Evolutionary conservation across 2,113 vertebrate species (phyloP).

Genomic region (Opisthocomus hoazin): DNA sequence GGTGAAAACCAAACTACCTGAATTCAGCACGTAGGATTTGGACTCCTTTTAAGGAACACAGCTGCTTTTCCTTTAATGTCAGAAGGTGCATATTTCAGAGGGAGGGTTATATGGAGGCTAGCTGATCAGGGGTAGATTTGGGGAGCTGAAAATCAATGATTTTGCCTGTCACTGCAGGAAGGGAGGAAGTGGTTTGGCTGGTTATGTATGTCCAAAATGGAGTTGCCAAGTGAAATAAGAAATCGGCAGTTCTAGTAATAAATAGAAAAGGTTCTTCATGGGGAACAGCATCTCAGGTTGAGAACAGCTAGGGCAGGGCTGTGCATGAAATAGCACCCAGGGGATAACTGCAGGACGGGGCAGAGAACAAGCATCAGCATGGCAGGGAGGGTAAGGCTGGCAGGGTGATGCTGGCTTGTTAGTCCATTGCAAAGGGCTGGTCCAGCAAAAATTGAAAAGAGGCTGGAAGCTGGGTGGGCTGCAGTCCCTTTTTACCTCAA

Average conservation of each 20-base stretch:
- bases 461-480: neutral
- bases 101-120: neutral
- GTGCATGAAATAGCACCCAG: neutral
- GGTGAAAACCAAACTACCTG: neutral
- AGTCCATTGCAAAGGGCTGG: neutral
- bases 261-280: neutral
- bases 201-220: neutral
- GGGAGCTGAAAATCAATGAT: neutral
- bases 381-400: neutral
- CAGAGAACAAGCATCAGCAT: neutral
- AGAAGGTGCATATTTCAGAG: neutral
- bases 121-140: rapidly evolving
- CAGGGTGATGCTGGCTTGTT: neutral
- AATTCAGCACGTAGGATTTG: neutral
- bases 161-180: neutral
- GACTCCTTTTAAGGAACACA: neutral
- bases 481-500: neutral
- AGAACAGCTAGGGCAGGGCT: neutral
- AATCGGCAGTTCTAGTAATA: neutral
- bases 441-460: neutral
- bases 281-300: neutral
- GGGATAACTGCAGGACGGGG: neutral
- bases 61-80: neutral
- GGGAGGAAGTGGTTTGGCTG: neutral
- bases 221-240: neutral